Percentiles rank a stretch among this genome's conserved stretches.
Conservation (phyloP, 2,888 invertebrate genomes). For the Ferrisia virgata region DNA sequence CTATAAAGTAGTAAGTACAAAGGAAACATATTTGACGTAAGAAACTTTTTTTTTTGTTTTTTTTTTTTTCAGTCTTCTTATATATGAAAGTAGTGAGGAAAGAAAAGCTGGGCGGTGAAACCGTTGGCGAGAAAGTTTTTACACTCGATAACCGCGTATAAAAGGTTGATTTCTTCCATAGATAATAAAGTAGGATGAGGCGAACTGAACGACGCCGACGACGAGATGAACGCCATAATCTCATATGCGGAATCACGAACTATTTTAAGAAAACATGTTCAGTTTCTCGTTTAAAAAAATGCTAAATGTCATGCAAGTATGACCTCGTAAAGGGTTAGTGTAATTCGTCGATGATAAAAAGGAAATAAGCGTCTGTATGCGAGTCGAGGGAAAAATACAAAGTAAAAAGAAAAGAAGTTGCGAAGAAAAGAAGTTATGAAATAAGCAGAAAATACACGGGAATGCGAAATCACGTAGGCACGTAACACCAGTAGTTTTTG, state of each 20-base stretch:
- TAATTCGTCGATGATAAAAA: conserved; percentile 26
- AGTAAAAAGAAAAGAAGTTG: not conserved
- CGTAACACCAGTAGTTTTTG: conserved; percentile 23
- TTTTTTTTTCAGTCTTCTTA: no score
- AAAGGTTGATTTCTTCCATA: conserved; percentile 20
- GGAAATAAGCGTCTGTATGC: conserved; percentile 26
- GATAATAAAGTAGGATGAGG: not conserved
- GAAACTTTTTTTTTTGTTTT: no score
- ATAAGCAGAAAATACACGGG: conserved; percentile 12
- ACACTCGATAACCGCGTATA: conserved; percentile 21
- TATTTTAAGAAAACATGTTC: conserved; percentile 28
- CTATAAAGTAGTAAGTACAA: not conserved
- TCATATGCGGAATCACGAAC: conserved; percentile 30
- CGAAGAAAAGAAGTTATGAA: conserved; percentile 20
- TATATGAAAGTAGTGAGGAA: not conserved
- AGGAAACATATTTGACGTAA: not conserved
- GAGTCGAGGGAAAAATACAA: conserved; percentile 23
- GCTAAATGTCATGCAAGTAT: conserved; percentile 18
- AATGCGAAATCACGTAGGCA: conserved; percentile 28
- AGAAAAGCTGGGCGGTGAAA: not conserved
- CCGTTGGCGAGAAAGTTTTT: not conserved
- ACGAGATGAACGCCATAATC: not conserved
- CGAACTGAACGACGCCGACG: no score
- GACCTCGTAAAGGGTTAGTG: conserved; percentile 17
- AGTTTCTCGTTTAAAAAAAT: conserved; percentile 28